phyloP scores from a whole-genome alignment of 23 tunicate genomes.

The Trididemnum miniatum region DNA sequence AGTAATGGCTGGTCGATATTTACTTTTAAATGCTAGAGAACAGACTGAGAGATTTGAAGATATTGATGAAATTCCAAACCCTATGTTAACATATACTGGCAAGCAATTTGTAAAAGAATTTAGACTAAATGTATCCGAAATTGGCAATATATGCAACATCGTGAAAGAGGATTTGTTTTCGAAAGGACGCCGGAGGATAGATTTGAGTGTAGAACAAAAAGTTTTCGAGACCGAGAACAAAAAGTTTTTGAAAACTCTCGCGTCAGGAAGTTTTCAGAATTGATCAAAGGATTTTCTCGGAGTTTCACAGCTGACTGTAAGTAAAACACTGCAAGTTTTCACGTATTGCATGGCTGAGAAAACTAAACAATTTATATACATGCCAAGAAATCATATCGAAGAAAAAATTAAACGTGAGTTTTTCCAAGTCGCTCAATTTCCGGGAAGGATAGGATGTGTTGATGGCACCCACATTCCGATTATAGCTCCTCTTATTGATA shows the following conservation, averaged over 20 bases:
- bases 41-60: no score
- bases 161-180: no score
- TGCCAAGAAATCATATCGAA: not conserved
- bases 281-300: not conserved
- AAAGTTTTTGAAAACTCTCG: not conserved
- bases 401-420: not conserved
- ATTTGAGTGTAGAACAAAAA: no score
- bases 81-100: no score
- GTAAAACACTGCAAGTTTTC: not conserved
- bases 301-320: not conserved
- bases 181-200: no score
- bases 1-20: no score
- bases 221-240: no score
- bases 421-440: not conserved
- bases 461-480: not conserved
- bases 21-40: no score
- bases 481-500: not conserved
- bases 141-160: no score
- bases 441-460: not conserved
- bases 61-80: no score
- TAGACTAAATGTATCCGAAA: no score
- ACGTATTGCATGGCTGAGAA: not conserved
- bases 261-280: not conserved
- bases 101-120: no score
- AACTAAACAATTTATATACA: not conserved